Evolutionary conservation across 2,113 vertebrate genomes (phyloP), one percentile per base, ranked within the genome.

Genomic region (Siniperca knerii): DNA sequence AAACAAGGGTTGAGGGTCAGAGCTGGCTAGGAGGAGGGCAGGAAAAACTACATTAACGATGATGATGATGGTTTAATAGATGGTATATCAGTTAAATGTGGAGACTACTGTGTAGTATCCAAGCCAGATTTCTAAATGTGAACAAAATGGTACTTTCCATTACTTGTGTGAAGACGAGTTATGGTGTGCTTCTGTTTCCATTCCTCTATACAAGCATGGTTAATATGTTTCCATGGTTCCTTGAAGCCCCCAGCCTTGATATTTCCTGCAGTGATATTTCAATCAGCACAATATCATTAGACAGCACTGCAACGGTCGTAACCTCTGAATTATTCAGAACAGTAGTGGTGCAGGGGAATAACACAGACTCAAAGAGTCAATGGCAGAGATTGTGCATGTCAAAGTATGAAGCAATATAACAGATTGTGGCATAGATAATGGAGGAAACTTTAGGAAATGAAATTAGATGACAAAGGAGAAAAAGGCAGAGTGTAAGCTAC

Each of bases 271-370:
- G 72, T 64, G 42, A 87, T 91, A 81, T 81, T 92, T 92, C 88
- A 87, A 83, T 92, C 87, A 87, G 65, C 60, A 23, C 64, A 64
- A 8, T 69, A 67, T 87, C 82, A 82, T 87, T 89, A 86, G 75
- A 83, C 44, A 11, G 46, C 42, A n/a, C 60, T 54, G 77, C 75
- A 78, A 55, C 55, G 35, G 75, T 64, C 37, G 54, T 80, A 87
- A 71, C 72, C 52, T 81, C 77, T 87, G 82, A 92, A 87, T 92
- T 73, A 90, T 93, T 87, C 77, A 76, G 54, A 85, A 71, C 72
- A 74, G 61, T 50, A 18, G 61, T 33, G 72, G 54, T 72, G 79
- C 55, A 54, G 69, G 67, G 66, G 69, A 61, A 80, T 82, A 84
- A 81, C 78, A 69, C 58, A 40, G 75, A 69, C 77, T 77, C 64